phyloP scores from a whole-genome alignment of 2,888 invertebrate species.

The Panorpa germanica region DNA sequence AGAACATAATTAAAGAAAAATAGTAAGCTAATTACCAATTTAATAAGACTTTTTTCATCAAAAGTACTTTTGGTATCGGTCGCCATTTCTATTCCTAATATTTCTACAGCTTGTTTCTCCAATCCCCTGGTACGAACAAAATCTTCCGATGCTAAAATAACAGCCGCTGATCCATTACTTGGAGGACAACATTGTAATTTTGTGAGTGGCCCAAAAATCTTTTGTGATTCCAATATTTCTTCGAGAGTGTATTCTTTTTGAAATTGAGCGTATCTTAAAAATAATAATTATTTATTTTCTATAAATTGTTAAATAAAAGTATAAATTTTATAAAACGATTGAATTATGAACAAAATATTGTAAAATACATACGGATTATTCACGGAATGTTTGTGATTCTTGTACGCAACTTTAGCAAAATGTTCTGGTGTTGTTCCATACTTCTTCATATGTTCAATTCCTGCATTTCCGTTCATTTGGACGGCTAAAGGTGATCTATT shows the following conservation, averaged over 20 bases:
- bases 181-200: slow-evolving; percentile 97
- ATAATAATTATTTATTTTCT: too few relatives aligned
- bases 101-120: slow-evolving; percentile 80
- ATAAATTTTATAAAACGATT: slow-evolving; percentile 2
- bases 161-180: slow-evolving; percentile 92
- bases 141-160: slow-evolving; percentile 74
- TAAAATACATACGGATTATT: slow-evolving; percentile 66
- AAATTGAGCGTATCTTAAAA: slow-evolving; percentile 70
- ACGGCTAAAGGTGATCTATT: slow-evolving; percentile 72
- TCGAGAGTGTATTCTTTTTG: slow-evolving; percentile 79
- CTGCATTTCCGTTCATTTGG: slow-evolving; percentile 95
- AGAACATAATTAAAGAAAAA: slow-evolving; percentile 51
- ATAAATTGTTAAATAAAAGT: slow-evolving; percentile 7
- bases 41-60: slow-evolving; percentile 50
- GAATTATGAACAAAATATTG: slow-evolving; percentile 7
- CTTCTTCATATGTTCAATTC: slow-evolving; percentile 83
- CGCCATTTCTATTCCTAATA: slow-evolving; percentile 91
- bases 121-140: slow-evolving; percentile 73
- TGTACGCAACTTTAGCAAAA: slow-evolving; percentile 93
- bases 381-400: slow-evolving; percentile 91
- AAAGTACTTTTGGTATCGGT: slow-evolving; percentile 83
- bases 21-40: slow-evolving; percentile 16
- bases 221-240: slow-evolving; percentile 74
- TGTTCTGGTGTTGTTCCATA: slow-evolving; percentile 87
- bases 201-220: slow-evolving; percentile 79